Conservation (phyloP, 2,113 vertebrate genomes). For the Brevimyrus niger region DNA sequence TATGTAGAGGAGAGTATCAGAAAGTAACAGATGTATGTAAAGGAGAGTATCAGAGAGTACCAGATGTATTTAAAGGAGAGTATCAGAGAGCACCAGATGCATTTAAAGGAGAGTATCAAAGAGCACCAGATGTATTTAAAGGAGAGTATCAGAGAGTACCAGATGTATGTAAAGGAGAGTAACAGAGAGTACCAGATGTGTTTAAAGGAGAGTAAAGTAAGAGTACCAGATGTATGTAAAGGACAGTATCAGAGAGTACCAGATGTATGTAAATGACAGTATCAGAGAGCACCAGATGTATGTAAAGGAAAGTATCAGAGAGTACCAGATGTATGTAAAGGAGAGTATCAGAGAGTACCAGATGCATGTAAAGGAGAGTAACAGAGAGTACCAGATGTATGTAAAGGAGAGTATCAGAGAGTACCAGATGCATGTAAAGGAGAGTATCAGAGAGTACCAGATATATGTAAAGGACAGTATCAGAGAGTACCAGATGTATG, state of each 20-base stretch:
- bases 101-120: not conserved
- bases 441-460: too few species aligned
- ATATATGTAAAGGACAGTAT: not conserved
- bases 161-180: not conserved
- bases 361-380: not conserved
- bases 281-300: too few species aligned
- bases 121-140: not conserved
- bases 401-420: too few species aligned
- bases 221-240: not conserved
- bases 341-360: too few species aligned
- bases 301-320: not conserved
- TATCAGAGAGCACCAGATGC: too few species aligned
- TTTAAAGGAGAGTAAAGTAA: not conserved
- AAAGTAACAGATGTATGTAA: not conserved
- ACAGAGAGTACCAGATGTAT: not conserved
- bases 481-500: too few species aligned
- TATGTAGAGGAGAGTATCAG: not conserved
- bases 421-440: not conserved
- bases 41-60: too few species aligned
- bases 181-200: not conserved
- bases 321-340: not conserved
- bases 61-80: not conserved
- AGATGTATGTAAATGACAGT: not conserved
- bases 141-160: not conserved
- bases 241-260: too few species aligned